Conservation (phyloP, 2,888 invertebrate genomes). For the Tryphoninae sp. region DNA sequence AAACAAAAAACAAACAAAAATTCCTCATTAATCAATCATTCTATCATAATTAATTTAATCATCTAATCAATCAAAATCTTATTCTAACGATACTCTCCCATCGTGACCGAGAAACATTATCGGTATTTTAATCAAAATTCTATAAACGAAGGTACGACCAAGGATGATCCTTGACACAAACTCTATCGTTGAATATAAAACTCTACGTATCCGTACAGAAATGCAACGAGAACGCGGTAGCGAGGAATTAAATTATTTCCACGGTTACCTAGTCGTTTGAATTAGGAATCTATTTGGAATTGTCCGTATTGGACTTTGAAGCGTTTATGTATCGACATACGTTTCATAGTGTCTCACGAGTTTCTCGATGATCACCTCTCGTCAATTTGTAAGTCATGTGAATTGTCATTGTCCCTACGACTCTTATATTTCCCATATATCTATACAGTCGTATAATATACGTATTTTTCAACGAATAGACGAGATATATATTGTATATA, state of each 20-base stretch:
- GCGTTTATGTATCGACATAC: conserved; percentile 6
- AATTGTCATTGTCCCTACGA: neutral
- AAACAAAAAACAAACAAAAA: conserved; percentile 1
- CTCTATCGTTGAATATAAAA: conserved; percentile 20
- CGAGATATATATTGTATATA: conserved; percentile 2
- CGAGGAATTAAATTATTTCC: conserved; percentile 34
- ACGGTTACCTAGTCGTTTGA: conserved; percentile 35
- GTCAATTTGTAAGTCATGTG: conserved; percentile 56
- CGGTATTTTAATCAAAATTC: conserved; percentile 46
- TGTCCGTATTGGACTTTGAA: conserved; percentile 38
- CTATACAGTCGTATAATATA: neutral
- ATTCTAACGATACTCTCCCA: conserved; percentile 32
- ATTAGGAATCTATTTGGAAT: conserved; percentile 50
- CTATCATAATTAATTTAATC: neutral
- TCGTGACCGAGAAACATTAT: conserved; percentile 11
- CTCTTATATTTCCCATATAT: neutral
- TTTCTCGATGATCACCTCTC: conserved; percentile 36
- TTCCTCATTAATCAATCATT: neutral
- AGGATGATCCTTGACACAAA: conserved; percentile 58
- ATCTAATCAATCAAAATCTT: conserved; percentile 14
- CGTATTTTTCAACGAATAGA: neutral
- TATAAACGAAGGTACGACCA: conserved; percentile 50
- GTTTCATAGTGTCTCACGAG: neutral
- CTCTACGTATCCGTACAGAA: no score
- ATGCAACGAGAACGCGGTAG: neutral